phyloP scores from a whole-genome alignment of 2,888 invertebrate genomes.

The Syritta pipiens region DNA sequence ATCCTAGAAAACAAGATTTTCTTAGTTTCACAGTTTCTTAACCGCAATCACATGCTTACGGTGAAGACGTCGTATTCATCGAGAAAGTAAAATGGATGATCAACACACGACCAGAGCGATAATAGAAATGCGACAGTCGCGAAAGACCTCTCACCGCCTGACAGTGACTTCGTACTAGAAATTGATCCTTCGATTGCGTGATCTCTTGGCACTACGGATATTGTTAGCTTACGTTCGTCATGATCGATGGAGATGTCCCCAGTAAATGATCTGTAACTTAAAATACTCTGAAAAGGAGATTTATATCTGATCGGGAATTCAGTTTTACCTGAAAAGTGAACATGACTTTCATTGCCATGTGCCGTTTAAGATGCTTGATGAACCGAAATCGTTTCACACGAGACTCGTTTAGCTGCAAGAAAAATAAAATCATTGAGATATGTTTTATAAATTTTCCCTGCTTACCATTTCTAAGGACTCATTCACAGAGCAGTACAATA shows the following conservation, averaged over 20 bases:
- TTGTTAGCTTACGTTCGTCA: constrained; percentile 78
- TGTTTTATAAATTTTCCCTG: neutral
- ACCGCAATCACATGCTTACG: constrained; percentile 80
- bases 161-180: constrained; percentile 85
- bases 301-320: neutral
- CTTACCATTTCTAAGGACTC: constrained; percentile 79
- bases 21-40: neutral
- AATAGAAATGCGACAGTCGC: constrained; percentile 96
- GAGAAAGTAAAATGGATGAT: constrained; percentile 94
- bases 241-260: constrained; percentile 77
- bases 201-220: constrained; percentile 82
- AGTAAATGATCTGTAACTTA: constrained; percentile 74
- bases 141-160: constrained; percentile 97
- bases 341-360: constrained; percentile 80
- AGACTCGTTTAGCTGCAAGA: constrained; percentile 76
- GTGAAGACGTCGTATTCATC: constrained; percentile 99
- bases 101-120: constrained; percentile 94
- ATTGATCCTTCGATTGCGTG: constrained; percentile 78
- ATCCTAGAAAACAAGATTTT: constrained; percentile 82
- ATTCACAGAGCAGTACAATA: constrained; percentile 78
- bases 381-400: constrained; percentile 79
- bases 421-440: neutral
- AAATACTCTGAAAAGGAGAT: constrained; percentile 71
- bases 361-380: constrained; percentile 79
- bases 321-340: constrained; percentile 77